A percentile compares a stretch with the other conserved stretches of the same genome.
Evolutionary conservation across 2,113 vertebrate genomes (phyloP).

Genomic region (Coptodon rendalli): DNA sequence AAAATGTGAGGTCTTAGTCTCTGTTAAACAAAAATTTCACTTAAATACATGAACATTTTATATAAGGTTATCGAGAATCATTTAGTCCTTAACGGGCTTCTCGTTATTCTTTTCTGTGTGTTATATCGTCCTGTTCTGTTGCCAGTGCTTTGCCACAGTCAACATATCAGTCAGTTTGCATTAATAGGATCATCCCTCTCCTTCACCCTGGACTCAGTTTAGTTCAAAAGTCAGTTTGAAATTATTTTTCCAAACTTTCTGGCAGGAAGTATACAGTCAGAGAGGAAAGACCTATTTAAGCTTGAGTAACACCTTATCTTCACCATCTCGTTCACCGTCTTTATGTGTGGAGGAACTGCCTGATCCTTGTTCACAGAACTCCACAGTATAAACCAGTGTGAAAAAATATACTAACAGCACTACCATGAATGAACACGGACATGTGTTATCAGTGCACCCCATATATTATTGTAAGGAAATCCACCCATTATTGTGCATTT

Average conservation of each 20-base stretch:
- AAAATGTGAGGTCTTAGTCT: neutral
- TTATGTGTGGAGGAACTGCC: neutral
- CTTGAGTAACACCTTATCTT: neutral
- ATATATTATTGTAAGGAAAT: slow-evolving; percentile 54
- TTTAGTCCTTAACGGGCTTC: neutral
- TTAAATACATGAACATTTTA: neutral
- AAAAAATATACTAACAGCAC: neutral
- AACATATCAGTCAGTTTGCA: neutral
- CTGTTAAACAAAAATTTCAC: neutral
- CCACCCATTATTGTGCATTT: slow-evolving; percentile 51
- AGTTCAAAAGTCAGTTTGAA: neutral
- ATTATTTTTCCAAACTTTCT: neutral
- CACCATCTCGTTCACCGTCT: neutral
- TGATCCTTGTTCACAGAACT: neutral
- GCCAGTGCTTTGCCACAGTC: neutral
- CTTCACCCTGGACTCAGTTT: neutral
- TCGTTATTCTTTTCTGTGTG: neutral
- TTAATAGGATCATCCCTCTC: neutral
- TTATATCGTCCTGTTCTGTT: neutral
- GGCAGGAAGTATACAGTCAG: neutral
- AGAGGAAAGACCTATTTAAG: neutral
- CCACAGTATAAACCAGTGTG: neutral
- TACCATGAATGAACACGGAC: slow-evolving; percentile 10
- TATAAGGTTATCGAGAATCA: rapidly evolving
- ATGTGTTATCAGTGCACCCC: slow-evolving; percentile 5